These are phyloP conservation scores for Atta cephalotes DNA, from an alignment of 1,140 invertebrate genomes.

Conservation along the genomic window DNA sequence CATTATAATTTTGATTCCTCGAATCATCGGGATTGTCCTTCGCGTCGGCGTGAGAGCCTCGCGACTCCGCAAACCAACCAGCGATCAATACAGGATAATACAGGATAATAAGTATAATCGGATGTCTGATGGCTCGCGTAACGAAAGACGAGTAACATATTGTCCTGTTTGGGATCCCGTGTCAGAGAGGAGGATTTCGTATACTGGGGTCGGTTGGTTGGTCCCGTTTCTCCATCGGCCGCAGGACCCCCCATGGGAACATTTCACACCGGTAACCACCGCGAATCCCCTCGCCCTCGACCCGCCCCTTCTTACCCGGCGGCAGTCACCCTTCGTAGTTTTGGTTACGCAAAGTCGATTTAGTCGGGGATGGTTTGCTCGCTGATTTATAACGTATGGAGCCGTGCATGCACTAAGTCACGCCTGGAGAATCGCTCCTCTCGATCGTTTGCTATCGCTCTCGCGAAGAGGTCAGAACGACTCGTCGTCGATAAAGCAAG, in stretches of 20 bases:
- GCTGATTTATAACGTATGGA: conserved; percentile 82
- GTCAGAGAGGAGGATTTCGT: conserved; percentile 8
- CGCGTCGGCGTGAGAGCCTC: conserved; percentile 24
- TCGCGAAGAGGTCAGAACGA: conserved; percentile 29
- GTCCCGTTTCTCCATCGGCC: conserved; percentile 54
- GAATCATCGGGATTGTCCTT: background rate
- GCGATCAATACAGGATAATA: conserved; percentile 63
- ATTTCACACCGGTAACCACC: conserved; percentile 87
- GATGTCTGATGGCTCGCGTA: conserved; percentile 75
- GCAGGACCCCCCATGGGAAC: conserved; percentile 85
- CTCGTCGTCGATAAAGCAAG: conserved; percentile 20
- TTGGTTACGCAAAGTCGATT: conserved; percentile 85
- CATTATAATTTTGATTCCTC: background rate
- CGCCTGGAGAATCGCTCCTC: conserved; percentile 55
- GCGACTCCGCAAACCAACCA: conserved; percentile 58
- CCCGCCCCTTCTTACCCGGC: conserved; percentile 9
- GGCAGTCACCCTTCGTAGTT: conserved; percentile 73
- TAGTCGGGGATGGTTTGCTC: conserved; percentile 85
- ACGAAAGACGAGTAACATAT: conserved; percentile 83
- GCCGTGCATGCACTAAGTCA: conserved; percentile 59
- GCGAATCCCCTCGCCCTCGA: conserved; percentile 72
- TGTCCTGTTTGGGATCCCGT: conserved; percentile 74
- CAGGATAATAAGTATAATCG: conserved; percentile 76
- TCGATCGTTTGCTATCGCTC: conserved; percentile 62
- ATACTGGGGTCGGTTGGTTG: conserved; percentile 26